Conservation (phyloP, 2,888 invertebrate species). For the Clanis bilineata region DNA sequence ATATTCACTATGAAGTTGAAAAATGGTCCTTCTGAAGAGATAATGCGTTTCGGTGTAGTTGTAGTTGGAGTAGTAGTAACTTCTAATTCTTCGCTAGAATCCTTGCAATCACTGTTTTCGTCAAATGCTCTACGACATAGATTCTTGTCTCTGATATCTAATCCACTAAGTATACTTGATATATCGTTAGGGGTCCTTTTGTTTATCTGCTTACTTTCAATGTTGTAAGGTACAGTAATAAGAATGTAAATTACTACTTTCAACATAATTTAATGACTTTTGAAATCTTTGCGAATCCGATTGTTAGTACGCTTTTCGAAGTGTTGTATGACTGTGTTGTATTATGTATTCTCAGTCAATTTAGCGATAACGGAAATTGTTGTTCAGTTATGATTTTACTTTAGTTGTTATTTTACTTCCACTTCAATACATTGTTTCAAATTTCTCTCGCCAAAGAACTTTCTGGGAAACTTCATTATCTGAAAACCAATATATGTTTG, state of each 20-base stretch:
- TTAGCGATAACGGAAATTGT: background rate
- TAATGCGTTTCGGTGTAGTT: conserved; percentile 20
- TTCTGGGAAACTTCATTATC: conserved; percentile 47
- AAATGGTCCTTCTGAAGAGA: conserved; percentile 47
- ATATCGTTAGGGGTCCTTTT: background rate
- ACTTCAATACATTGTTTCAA: conserved; percentile 44
- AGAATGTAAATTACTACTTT: no score
- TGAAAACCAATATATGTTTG: conserved; percentile 37
- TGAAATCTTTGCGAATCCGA: no score
- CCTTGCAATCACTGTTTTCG: background rate
- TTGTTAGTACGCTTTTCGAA: background rate
- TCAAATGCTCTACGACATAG: background rate
- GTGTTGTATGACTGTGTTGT: no score
- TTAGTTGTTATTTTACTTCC: conserved; percentile 31
- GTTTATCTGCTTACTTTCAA: background rate
- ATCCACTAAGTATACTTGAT: background rate
- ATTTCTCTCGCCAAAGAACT: conserved; percentile 51
- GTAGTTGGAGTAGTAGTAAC: conserved; percentile 21
- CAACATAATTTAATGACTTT: no score
- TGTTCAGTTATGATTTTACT: no score
- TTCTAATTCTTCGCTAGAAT: background rate
- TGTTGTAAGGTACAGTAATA: background rate
- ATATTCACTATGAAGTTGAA: conserved; percentile 53
- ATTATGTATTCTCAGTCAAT: no score
- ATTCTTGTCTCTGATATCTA: background rate